phyloP scores from a whole-genome alignment of 1,140 invertebrate genomes.

The Platorchestia sp. region DNA sequence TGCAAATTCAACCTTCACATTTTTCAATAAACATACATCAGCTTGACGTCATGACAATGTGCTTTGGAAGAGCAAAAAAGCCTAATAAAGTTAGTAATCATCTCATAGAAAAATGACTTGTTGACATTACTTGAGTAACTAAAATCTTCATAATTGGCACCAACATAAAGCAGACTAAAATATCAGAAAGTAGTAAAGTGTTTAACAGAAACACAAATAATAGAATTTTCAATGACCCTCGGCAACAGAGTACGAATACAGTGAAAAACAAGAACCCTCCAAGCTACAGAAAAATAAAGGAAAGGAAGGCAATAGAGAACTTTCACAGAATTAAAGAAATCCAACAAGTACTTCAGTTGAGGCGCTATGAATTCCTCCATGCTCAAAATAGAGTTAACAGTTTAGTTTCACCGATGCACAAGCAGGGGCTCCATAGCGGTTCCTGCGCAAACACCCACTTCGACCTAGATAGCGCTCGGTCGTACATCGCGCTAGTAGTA shows the following conservation, averaged over 20 bases:
- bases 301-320: not conserved
- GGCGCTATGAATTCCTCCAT: not conserved
- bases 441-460: not conserved
- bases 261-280: not conserved
- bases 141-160: not conserved
- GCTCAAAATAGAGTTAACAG: not conserved
- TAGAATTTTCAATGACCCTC: too few species aligned
- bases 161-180: not conserved
- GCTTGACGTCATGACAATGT: not conserved
- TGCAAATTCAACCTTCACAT: not conserved
- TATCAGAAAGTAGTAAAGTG: not conserved
- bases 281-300: not conserved
- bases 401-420: not conserved
- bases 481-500: not conserved
- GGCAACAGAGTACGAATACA: not conserved
- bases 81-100: not conserved
- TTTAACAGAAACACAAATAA: too few species aligned
- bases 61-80: not conserved
- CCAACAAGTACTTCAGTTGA: not conserved
- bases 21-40: not conserved
- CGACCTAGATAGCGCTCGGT: not conserved
- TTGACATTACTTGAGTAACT: not conserved
- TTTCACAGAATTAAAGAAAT: not conserved
- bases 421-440: not conserved
- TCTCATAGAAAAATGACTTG: not conserved